phyloP scores from a whole-genome alignment of 2,888 invertebrate species.

The Calephelis perditalis region DNA sequence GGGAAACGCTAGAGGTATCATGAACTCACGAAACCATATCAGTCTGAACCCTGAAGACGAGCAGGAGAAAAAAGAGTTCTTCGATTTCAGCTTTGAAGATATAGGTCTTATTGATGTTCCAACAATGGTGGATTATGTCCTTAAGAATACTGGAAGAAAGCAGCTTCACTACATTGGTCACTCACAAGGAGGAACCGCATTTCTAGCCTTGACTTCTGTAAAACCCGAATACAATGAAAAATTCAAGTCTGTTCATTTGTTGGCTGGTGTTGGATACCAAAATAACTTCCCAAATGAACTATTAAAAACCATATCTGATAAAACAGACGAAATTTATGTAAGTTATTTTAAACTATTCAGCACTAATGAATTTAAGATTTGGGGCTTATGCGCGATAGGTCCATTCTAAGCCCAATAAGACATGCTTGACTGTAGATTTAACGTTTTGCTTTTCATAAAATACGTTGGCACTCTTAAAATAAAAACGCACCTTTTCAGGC shows the following conservation, averaged over 20 bases:
- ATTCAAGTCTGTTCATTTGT: conserved; percentile 70
- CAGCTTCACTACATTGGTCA: conserved; percentile 87
- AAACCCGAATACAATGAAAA: conserved; percentile 81
- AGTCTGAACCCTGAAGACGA: conserved; percentile 45
- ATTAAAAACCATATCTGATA: conserved; percentile 30
- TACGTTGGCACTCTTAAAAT: too few species aligned
- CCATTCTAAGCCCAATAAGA: too few species aligned
- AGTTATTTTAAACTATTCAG: conserved; percentile 29
- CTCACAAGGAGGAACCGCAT: conserved; percentile 81
- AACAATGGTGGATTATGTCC: conserved; percentile 84
- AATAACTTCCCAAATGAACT: conserved; percentile 40
- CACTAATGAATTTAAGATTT: too few species aligned
- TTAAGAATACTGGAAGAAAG: conserved; percentile 70
- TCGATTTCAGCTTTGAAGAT: conserved; percentile 88
- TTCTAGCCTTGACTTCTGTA: conserved; percentile 80
- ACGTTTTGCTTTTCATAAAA: too few species aligned
- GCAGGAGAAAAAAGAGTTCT: conserved; percentile 57
- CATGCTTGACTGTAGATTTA: too few species aligned
- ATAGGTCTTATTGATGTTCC: conserved; percentile 87
- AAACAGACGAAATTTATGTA: conserved; percentile 47
- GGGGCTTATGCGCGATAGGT: too few species aligned
- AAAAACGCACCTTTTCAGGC: too few species aligned
- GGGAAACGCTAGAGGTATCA: conserved; percentile 86
- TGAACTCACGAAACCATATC: conserved; percentile 76
- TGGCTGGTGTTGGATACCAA: conserved; percentile 52